Conservation (phyloP, 1,140 invertebrate species). For the Drosophila novamexicana region DNA sequence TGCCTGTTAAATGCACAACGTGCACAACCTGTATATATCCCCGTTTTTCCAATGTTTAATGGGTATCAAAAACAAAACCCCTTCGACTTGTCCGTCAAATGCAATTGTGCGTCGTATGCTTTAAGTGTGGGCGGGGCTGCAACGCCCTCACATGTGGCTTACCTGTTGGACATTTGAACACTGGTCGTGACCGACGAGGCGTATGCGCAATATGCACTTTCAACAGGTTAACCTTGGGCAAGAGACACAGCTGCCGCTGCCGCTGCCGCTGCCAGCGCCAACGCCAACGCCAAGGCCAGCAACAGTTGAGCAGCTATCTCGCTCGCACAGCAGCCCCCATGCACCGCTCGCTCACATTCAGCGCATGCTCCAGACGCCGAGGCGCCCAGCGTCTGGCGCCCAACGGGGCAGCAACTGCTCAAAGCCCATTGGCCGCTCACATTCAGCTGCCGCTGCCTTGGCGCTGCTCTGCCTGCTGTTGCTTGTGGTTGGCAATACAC, state of each 20-base stretch:
- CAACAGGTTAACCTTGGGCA: constrained; percentile 74
- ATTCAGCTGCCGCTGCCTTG: constrained; percentile 44
- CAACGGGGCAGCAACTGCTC: constrained; percentile 9
- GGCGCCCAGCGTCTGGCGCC: constrained; percentile 29
- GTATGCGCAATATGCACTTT: constrained; percentile 76
- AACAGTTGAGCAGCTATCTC: constrained; percentile 20
- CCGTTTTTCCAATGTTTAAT: neutral
- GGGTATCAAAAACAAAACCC: neutral
- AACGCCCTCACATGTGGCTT: constrained; percentile 32
- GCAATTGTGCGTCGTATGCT: constrained; percentile 1
- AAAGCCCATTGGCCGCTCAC: constrained; percentile 29
- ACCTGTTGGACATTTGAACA: constrained; percentile 57
- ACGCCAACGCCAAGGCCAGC: constrained; percentile 31
- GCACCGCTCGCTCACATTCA: constrained; percentile 24
- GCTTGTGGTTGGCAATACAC: neutral
- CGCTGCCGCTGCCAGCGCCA: neutral
- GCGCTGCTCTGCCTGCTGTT: neutral
- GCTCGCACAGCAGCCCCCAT: neutral
- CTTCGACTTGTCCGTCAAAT: constrained; percentile 6
- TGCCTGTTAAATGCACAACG: no score
- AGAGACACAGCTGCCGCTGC: constrained; percentile 5
- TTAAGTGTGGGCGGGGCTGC: neutral
- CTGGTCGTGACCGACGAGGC: constrained; percentile 35
- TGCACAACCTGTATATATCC: no score
- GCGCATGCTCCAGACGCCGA: constrained; percentile 61